Percentiles rank a stretch among this genome's conserved stretches.
Conservation (phyloP, 2,113 vertebrate genomes). For the Hyperopisus bebe region DNA sequence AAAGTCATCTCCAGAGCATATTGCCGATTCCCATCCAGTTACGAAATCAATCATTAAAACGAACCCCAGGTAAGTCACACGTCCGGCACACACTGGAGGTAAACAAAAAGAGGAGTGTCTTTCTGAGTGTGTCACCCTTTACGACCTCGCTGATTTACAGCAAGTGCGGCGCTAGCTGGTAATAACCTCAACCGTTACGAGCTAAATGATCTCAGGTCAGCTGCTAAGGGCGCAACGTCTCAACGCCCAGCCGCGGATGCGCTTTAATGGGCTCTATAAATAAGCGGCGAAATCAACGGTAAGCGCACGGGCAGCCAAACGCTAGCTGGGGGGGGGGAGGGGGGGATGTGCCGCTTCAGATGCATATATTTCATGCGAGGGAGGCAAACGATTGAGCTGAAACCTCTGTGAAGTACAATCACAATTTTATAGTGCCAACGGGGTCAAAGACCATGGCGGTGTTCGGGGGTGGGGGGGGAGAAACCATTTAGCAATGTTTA, state of each 20-base stretch:
- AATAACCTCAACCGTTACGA: conserved; percentile 8
- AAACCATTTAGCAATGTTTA: neutral
- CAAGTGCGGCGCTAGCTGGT: neutral
- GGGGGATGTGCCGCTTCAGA: neutral
- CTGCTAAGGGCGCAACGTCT: conserved; percentile 2
- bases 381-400: neutral
- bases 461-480: neutral
- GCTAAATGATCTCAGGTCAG: conserved; percentile 11
- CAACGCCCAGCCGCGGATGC: neutral
- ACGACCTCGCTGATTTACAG: neutral
- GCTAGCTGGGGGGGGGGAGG: neutral
- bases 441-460: neutral
- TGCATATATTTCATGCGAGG: neutral
- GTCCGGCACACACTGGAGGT: neutral
- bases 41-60: neutral
- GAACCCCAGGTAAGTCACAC: neutral
- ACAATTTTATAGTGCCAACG: neutral
- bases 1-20: neutral
- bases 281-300: neutral
- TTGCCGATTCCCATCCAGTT: neutral
- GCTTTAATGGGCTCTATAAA: neutral
- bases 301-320: neutral
- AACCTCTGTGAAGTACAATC: neutral
- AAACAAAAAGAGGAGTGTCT: neutral
- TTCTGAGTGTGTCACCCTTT: neutral